These are phyloP conservation scores for cattle (Bos taurus) DNA, from an alignment of 2,113 vertebrate genomes.

Conservation along the genomic window ARS-UCD2.0 NC_037343.1:74971001-74971500, in stretches of 20 bases:
- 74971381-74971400: background rate
- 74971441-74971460: background rate
- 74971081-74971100: background rate
- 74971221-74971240: background rate
- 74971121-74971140: background rate
- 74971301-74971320: background rate
- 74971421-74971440: background rate
- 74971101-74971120: background rate
- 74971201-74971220: background rate
- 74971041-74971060: background rate
- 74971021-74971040: background rate
- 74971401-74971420: background rate
- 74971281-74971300: background rate
- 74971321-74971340: background rate
- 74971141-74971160: background rate
- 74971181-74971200: background rate
- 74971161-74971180: background rate
- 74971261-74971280: background rate
- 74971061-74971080: background rate
- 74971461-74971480: background rate
- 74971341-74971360: background rate
- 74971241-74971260: background rate
- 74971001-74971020: background rate
- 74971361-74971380: background rate
- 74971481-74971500: background rate